Evolutionary conservation across 2,888 invertebrate species (phyloP).

Genomic region (Disparrhopalites patrizii): DNA sequence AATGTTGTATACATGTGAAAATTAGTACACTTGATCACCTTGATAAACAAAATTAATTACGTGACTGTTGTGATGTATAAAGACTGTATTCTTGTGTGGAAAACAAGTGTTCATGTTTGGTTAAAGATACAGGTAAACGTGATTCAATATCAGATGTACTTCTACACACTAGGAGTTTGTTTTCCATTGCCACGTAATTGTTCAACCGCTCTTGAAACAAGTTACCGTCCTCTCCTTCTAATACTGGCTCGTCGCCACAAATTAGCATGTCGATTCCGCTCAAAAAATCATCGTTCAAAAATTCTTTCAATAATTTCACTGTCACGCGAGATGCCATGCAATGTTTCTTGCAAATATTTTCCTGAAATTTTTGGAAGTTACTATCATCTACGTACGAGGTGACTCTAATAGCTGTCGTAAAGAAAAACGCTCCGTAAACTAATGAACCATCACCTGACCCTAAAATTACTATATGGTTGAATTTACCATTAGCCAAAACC

Average conservation of each 20-base stretch:
- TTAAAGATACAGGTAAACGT: no score
- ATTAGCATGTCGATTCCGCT: neutral
- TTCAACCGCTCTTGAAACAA: neutral
- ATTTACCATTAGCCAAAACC: neutral
- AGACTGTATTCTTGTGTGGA: no score
- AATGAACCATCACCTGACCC: conserved; percentile 2
- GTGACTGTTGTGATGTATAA: no score
- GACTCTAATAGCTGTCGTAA: neutral
- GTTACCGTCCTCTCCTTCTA: no score
- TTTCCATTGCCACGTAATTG: neutral
- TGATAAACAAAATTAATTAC: no score
- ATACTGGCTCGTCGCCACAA: no score
- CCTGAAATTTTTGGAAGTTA: neutral
- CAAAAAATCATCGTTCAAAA: neutral
- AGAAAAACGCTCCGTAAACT: conserved; percentile 8
- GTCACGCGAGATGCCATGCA: neutral
- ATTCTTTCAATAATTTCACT: neutral
- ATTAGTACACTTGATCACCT: no score
- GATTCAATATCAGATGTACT: neutral
- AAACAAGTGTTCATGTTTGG: neutral
- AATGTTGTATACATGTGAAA: no score
- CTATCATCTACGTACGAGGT: neutral
- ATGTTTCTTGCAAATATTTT: neutral
- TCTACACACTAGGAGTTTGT: neutral
- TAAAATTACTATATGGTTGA: neutral